Base-by-base conservation (phyloP, 1,140 invertebrate genomes). In the Medauroidea extradentata region DNA sequence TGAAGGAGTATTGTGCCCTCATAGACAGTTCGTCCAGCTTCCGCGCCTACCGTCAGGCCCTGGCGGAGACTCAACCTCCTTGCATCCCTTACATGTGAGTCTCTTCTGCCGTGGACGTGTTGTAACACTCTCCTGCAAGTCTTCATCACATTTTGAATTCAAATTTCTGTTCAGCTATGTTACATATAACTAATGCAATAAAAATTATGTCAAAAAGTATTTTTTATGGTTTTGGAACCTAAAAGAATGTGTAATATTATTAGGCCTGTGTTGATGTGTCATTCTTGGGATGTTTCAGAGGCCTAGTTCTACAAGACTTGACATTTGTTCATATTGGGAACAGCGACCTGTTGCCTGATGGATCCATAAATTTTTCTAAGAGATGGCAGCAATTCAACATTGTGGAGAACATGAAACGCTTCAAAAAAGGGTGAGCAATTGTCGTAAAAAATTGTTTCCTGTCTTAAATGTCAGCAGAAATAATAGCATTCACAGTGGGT, bases 251-350 rank as follows among this genome's bases (percentile, higher is more conserved):
- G n/a, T 23, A 2, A 1, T 49, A 2, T 14, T 23, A 2, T 11
- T 16, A 53, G n/a, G 13, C 29, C 11, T 39, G 1, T 38, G 11
- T n/a, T n/a, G n/a, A n/a, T n/a, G n/a, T n/a, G n/a, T n/a, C n/a
- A n/a, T n/a, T n/a, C n/a, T n/a, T n/a, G n/a, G n/a, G n/a, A 58
- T 63, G 61, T 83, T 81, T 68, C 81, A 99, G 96, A 72, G 97
- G 97, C 50, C 80, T 99, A 43, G 96, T 99, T 54, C 82, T 99
- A 41, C 96, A 99, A 86, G 97, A 99, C 80, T 80, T 99, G 70
- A 99, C 97, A 3, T 99, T 99, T 78, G 94, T 99, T 42, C 93
- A 99, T 77, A 94, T 98, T 72, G 97, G 96, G 44, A 99, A 98
- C 76, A 90, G 83, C 60, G 93, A 98, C 73, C 81, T 88, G 55